Evolutionary conservation across 2,113 vertebrate species (phyloP).

Genomic region (Collichthys lucidus): DNA sequence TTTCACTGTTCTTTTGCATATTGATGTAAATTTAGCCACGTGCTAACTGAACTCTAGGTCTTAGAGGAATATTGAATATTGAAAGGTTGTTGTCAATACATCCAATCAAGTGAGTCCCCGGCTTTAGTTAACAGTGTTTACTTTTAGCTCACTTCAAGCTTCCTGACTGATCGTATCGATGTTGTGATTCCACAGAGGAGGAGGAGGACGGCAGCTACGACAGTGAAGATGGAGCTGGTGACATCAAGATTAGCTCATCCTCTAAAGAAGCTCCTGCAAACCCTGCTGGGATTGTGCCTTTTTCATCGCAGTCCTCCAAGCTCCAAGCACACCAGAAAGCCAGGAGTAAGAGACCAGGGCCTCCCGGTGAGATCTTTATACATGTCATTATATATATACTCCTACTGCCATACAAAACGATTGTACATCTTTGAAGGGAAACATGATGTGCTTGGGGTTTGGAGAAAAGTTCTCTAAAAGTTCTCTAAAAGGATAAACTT

Average conservation of each 20-base stretch:
- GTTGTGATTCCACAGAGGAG: conserved; percentile 81
- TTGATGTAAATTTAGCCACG: conserved; percentile 15
- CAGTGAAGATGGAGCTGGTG: conserved; percentile 85
- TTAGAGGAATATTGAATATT: conserved; percentile 42
- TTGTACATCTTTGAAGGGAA: conserved; percentile 2
- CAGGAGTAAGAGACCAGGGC: conserved; percentile 88
- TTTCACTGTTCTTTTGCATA: not conserved
- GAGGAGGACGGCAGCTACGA: conserved; percentile 83
- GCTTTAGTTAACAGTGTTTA: conserved; percentile 39
- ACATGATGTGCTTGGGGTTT: not conserved
- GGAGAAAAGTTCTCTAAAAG: not conserved
- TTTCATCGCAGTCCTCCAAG: conserved; percentile 88
- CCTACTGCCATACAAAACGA: not conserved
- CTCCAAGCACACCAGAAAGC: conserved; percentile 91
- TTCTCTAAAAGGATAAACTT: not conserved
- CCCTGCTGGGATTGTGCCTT: conserved; percentile 81
- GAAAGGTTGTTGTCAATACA: conserved; percentile 48
- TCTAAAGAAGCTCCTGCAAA: conserved; percentile 80
- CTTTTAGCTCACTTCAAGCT: conserved; percentile 48
- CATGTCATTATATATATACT: too few relatives aligned
- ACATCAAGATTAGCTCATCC: conserved; percentile 76
- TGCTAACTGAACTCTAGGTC: not conserved
- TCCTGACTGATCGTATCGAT: conserved; percentile 52
- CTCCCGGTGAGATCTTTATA: conserved; percentile 82
- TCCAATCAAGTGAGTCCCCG: conserved; percentile 21